A percentile compares a stretch with the other conserved stretches of the same genome.
Conservation (phyloP, 2,888 invertebrate genomes). For the Netelia inedita region DNA sequence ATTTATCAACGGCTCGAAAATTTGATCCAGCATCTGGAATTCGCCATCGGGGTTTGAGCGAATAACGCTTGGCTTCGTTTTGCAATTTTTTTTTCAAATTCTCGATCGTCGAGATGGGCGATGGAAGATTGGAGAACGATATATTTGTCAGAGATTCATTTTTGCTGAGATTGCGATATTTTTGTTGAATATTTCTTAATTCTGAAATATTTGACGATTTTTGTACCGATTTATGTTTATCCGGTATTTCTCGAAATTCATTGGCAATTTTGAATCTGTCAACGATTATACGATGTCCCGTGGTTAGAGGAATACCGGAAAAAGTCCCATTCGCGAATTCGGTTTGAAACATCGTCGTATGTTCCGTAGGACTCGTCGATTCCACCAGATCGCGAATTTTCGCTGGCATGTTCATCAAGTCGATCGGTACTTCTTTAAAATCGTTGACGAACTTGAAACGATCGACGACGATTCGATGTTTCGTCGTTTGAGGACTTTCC, state of each 20-base stretch:
- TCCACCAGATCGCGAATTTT: conserved; percentile 14
- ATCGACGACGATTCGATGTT: conserved; percentile 37
- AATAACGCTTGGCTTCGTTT: conserved; percentile 36
- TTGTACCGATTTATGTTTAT: neutral
- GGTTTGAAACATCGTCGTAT: neutral
- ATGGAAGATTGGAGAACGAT: neutral
- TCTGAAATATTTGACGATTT: neutral
- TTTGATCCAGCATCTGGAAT: neutral
- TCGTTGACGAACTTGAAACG: conserved; percentile 40
- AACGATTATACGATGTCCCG: neutral
- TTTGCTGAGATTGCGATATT: neutral
- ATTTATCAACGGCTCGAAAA: neutral
- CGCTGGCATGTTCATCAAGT: neutral
- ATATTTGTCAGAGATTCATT: neutral
- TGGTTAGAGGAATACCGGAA: conserved; percentile 11
- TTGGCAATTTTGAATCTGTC: neutral
- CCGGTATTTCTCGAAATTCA: neutral
- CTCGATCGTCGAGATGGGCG: conserved; percentile 40
- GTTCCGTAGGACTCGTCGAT: neutral
- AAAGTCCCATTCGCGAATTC: neutral
- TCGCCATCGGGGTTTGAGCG: neutral
- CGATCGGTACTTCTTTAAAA: conserved; percentile 12
- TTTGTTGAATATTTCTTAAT: neutral
- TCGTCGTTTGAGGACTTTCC: conserved; percentile 39
- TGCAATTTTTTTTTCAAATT: conserved; percentile 57